Base-by-base conservation (phyloP, 2,797 vertebrate species). In the Champsocephalus gunnari region DNA sequence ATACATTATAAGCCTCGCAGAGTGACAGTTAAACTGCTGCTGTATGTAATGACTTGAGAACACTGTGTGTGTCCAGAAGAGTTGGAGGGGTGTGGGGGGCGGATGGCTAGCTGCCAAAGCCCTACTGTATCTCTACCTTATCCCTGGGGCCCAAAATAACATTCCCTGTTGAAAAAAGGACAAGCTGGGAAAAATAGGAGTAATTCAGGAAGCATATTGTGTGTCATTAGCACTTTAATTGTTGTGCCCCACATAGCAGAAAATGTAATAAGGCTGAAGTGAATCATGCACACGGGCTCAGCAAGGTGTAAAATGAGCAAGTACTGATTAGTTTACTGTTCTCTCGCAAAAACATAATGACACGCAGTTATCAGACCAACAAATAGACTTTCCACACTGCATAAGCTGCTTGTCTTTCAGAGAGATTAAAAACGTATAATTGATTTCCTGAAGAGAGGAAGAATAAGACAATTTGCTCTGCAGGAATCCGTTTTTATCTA, bases 241-340 rank as follows among this genome's bases (percentile, higher is more conserved):
- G 68, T 73, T 66, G 55, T 32, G 41, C 7, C 17, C 41, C 53
- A 19, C 76, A 41, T 78, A 49, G 44, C 38, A 13, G 66, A 54
- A 68, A 75, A 66, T 66, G 68, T 70, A 80, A 80, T 71, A 38
- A 17, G 6, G 54, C 70, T 59, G 69, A 77, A 61, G 69, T 74
- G 74, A 87, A 66, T 84, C 73, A 73, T 63, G 59, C 55, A 62
- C 66, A 32, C 0, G 0, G 43, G 32, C 69, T 77, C 86, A 85
- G 81, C 79, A 89, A 83, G 75, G 83, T 87, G 85, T 80, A 74
- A 87, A 88, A 89, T 75, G 49, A 87, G 74, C 66, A 12, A 9
- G 50, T 13, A 1, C 70, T 81, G 76, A 86, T 87, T 79, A 84
- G 44, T 12, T 28, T 38, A 38, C 34, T 47, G 34, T 66, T 71